These are phyloP conservation scores for Cenopis cana DNA, from an alignment of 2,888 invertebrate genomes.

Conservation along the genomic window DNA sequence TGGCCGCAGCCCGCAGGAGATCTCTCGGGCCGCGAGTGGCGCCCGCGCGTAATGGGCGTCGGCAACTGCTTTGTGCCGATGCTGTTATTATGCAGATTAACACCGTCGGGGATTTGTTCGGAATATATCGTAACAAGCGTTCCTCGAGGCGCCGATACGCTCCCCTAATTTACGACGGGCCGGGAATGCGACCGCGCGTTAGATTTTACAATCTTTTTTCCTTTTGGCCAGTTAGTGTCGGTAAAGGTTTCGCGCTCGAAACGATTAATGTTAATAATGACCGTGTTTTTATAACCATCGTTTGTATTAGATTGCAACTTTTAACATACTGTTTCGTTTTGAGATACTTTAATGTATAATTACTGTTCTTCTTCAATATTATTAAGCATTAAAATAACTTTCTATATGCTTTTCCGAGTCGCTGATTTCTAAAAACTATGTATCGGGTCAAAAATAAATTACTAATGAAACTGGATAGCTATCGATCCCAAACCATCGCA, in stretches of 20 bases:
- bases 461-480: too few species aligned
- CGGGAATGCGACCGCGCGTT: conserved; percentile 79
- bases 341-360: conserved; percentile 53
- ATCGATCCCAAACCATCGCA: too few species aligned
- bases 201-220: conserved; percentile 66
- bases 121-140: conserved; percentile 82
- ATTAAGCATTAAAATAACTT: background rate
- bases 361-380: too few species aligned
- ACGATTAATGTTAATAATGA: conserved; percentile 31
- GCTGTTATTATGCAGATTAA: conserved; percentile 86
- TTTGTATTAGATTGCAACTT: background rate
- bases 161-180: conserved; percentile 79
- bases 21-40: conserved; percentile 72
- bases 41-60: conserved; percentile 81
- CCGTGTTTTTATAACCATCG: conserved; percentile 5
- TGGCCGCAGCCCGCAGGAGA: conserved; percentile 49
- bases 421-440: too few species aligned
- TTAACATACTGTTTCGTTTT: background rate
- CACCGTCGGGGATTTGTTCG: conserved; percentile 85
- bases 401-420: conserved; percentile 49
- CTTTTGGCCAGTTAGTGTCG: conserved; percentile 30
- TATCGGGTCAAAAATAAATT: too few species aligned
- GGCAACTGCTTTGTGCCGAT: conserved; percentile 80
- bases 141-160: conserved; percentile 80
- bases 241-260: conserved; percentile 32